Evolutionary conservation across 2,113 vertebrate genomes (phyloP).

Genomic region (Notothenia rossii): DNA sequence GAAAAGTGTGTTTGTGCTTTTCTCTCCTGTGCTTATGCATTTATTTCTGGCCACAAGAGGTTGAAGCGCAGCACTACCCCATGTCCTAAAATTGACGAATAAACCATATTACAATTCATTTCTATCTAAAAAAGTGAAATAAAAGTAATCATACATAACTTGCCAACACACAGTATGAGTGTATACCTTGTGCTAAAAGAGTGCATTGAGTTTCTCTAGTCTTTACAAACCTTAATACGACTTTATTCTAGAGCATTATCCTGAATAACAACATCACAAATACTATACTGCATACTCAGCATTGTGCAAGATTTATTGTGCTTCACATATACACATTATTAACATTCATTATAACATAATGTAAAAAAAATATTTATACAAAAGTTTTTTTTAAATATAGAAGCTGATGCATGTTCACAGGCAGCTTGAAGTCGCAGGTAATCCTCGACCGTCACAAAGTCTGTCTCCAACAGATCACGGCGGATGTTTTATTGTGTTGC

Average conservation of each 20-base stretch:
- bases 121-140: too few relatives aligned
- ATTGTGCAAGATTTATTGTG: constrained; percentile 54
- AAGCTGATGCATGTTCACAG: background rate
- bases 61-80: too few relatives aligned
- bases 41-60: too few relatives aligned
- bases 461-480: background rate
- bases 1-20: too few relatives aligned
- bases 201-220: background rate
- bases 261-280: constrained; percentile 1
- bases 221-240: background rate
- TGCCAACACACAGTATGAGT: too few relatives aligned
- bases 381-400: constrained; percentile 15
- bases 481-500: background rate
- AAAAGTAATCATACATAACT: too few relatives aligned
- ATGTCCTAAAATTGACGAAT: too few relatives aligned
- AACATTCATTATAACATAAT: constrained; percentile 8
- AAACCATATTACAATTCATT: too few relatives aligned
- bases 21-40: too few relatives aligned
- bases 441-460: background rate
- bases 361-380: constrained; percentile 38
- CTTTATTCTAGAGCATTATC: constrained; percentile 9
- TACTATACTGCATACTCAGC: background rate
- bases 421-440: background rate
- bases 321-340: constrained; percentile 40
- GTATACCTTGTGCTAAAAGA: too few relatives aligned